Evolutionary conservation across 2,113 vertebrate genomes (phyloP).

Genomic region (Naja naja): DNA sequence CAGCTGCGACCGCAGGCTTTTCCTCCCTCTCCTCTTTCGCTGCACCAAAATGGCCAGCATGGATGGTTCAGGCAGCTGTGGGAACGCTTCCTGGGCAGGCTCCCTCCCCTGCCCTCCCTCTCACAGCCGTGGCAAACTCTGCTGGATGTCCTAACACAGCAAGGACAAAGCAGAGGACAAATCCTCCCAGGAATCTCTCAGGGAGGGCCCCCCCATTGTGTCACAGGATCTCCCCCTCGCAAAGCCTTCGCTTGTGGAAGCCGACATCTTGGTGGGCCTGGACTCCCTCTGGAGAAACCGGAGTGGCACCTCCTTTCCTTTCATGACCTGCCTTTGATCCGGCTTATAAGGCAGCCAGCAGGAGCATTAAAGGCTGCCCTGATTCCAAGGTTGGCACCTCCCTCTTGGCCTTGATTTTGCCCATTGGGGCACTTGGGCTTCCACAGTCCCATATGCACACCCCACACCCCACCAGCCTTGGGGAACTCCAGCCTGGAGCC

Average conservation of each 20-base stretch:
- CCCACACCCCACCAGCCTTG: not conserved
- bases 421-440: not conserved
- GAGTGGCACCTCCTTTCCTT: not conserved
- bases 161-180: not conserved
- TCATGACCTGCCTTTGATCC: not conserved
- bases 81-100: slow-evolving; percentile 22
- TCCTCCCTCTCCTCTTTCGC: not conserved
- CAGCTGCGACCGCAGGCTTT: accelerated
- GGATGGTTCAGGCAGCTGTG: not conserved
- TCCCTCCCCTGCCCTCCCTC: slow-evolving; percentile 52
- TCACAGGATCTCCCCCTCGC: not conserved
- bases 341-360: not conserved
- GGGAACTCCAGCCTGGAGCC: not conserved
- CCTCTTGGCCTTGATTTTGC: not conserved
- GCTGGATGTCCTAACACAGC: accelerated
- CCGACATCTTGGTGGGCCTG: not conserved
- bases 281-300: not conserved
- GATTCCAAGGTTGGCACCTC: accelerated
- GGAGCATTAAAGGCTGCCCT: not conserved
- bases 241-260: not conserved
- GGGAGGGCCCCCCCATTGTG: not conserved
- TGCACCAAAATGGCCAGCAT: not conserved
- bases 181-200: not conserved
- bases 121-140: not conserved
- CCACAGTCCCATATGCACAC: not conserved